These are phyloP conservation scores for Trachymyrmex septentrionalis DNA, from an alignment of 1,140 invertebrate genomes.

Conservation along the genomic window DNA sequence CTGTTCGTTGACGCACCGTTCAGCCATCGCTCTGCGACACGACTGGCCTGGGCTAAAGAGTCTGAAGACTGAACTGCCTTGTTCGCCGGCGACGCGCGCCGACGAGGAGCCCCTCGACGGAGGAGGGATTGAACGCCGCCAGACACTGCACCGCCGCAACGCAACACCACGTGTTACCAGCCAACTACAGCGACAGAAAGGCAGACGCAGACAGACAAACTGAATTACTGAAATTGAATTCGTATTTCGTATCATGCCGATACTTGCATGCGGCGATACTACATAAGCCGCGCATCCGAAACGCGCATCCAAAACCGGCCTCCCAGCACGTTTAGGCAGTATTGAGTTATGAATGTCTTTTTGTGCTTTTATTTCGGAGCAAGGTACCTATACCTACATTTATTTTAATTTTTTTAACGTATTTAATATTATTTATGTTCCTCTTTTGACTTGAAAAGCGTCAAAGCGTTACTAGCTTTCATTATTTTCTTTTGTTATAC, in stretches of 20 bases:
- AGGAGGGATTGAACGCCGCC: slow-evolving; percentile 4
- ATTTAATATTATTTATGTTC: no score
- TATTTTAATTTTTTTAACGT: background rate
- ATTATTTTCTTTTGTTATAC: no score
- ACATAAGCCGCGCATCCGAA: background rate
- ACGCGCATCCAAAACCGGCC: background rate
- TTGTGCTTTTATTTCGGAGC: background rate
- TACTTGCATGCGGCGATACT: slow-evolving; percentile 38
- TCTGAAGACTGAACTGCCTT: no score
- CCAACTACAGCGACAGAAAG: background rate
- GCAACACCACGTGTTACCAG: background rate
- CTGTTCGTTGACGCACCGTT: slow-evolving; percentile 66
- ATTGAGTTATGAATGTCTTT: background rate
- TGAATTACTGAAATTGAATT: slow-evolving; percentile 41
- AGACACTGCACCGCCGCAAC: background rate
- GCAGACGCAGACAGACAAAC: slow-evolving; percentile 34
- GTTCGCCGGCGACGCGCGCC: slow-evolving; percentile 42
- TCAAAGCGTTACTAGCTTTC: no score
- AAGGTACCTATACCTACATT: background rate
- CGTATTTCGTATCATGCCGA: slow-evolving; percentile 53
- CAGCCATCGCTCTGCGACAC: slow-evolving; percentile 72
- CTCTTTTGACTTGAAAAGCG: no score
- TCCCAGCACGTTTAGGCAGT: background rate
- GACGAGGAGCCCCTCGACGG: background rate
- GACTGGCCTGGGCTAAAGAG: no score